Evolutionary conservation across 2,113 vertebrate species (phyloP).

Genomic region (Tetrao urogallus): DNA sequence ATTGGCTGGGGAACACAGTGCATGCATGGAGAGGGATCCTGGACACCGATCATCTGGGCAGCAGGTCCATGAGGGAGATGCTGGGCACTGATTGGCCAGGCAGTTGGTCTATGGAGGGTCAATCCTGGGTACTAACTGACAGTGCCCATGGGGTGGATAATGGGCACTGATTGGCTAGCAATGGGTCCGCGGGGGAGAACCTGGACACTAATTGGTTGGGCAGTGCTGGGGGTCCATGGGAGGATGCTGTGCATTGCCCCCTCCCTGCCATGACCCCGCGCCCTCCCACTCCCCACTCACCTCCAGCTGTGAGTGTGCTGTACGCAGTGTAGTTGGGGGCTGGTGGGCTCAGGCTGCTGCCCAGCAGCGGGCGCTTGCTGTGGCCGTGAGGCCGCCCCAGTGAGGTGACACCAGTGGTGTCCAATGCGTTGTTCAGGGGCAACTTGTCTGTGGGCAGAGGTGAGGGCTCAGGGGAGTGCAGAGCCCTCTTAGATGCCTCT

Average conservation of each 20-base stretch:
- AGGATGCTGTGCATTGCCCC: background rate
- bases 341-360: constrained; percentile 50
- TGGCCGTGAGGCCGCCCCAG: constrained; percentile 61
- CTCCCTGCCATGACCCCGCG: background rate
- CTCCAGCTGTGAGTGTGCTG: constrained; percentile 73
- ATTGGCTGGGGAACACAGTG: no score
- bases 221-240: background rate
- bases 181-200: background rate
- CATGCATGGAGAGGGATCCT: no score
- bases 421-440: constrained; percentile 62
- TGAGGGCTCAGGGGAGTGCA: background rate
- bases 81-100: no score
- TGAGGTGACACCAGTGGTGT: background rate
- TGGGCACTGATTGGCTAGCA: background rate
- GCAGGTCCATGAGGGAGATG: no score
- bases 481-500: fast-evolving
- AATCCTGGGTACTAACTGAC: no score
- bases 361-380: constrained; percentile 41
- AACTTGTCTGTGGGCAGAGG: constrained; percentile 71
- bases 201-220: background rate
- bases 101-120: no score
- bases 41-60: no score
- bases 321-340: constrained; percentile 65
- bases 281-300: constrained; percentile 49
- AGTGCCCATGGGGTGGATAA: background rate